These are phyloP conservation scores for Panulirus ornatus DNA, from an alignment of 1,140 invertebrate species.

Conservation along the genomic window DNA sequence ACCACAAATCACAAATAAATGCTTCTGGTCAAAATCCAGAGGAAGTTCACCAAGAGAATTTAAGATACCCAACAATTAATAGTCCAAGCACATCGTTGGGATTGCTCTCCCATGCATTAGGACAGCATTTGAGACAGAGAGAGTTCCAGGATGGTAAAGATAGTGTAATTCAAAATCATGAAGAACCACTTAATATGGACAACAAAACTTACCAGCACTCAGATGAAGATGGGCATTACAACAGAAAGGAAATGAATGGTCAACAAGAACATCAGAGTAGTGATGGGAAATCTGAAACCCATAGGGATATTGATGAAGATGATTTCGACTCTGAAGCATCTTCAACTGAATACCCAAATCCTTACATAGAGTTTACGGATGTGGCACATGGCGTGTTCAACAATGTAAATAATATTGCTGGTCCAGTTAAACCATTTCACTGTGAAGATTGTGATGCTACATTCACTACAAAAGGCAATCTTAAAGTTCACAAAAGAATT, in stretches of 20 bases:
- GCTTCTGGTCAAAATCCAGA: conserved; percentile 22
- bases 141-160: neutral
- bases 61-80: conserved; percentile 41
- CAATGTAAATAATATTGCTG: conserved; percentile 30
- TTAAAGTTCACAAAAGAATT: conserved; percentile 62
- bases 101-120: conserved; percentile 20
- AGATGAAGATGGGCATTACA: neutral
- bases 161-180: neutral
- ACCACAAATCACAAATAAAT: neutral
- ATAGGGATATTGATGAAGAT: conserved; percentile 34
- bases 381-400: conserved; percentile 46
- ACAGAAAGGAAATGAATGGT: neutral
- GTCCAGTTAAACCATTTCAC: conserved; percentile 46
- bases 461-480: conserved; percentile 63
- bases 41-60: conserved; percentile 6
- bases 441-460: conserved; percentile 63
- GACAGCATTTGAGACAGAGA: conserved; percentile 12
- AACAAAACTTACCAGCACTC: neutral
- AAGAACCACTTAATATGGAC: conserved; percentile 16
- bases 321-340: conserved; percentile 68
- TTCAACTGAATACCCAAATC: conserved; percentile 29
- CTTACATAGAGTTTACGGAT: conserved; percentile 48
- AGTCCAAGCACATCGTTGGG: conserved; percentile 31
- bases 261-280: neutral
- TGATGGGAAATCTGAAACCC: neutral